These are phyloP conservation scores for Montifringilla adamsi DNA, from an alignment of 2,113 vertebrate genomes.

Conservation along the genomic window DNA sequence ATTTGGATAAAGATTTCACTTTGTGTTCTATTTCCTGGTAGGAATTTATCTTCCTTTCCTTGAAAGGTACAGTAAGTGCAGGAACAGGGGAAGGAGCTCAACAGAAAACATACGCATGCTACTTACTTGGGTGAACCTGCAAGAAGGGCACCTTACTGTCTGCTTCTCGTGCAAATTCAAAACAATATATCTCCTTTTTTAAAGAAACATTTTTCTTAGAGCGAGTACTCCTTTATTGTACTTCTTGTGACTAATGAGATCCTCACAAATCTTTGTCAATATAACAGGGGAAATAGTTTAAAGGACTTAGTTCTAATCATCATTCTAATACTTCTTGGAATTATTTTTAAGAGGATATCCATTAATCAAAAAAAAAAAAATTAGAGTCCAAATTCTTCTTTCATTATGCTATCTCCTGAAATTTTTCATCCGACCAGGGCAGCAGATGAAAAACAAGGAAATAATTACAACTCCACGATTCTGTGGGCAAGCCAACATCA, in stretches of 20 bases:
- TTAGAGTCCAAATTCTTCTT: neutral
- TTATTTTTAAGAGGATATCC: neutral
- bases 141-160: neutral
- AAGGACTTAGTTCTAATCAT: neutral
- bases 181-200: neutral
- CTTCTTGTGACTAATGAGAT: neutral
- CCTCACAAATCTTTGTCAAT: neutral
- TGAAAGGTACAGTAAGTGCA: neutral
- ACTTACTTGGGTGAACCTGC: neutral
- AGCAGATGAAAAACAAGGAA: conserved; percentile 12
- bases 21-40: neutral
- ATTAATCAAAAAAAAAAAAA: neutral
- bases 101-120: neutral
- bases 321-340: neutral
- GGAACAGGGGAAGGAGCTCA: neutral
- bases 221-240: neutral
- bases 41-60: neutral
- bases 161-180: neutral
- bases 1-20: neutral
- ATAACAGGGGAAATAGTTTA: neutral
- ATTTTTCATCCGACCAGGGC: neutral
- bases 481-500: neutral
- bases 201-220: neutral
- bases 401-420: neutral
- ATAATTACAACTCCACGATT: neutral